phyloP scores from a whole-genome alignment of 2,797 vertebrate genomes.

The Crocidura indochinensis region DNA sequence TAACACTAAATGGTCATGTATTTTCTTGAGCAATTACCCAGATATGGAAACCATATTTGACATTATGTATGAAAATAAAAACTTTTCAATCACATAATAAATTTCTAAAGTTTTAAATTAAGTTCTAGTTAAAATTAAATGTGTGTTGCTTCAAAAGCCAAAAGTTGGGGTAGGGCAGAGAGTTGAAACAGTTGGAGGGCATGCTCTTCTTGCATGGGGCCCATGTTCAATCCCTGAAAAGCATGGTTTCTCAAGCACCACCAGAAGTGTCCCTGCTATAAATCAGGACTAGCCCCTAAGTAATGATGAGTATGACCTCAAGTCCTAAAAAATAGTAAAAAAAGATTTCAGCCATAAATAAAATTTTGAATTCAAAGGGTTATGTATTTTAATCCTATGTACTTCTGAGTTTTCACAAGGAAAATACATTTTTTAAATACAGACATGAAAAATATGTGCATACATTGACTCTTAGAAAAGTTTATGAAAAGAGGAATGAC shows the following conservation, averaged over 20 bases:
- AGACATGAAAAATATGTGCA: too few species aligned
- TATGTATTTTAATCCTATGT: neutral
- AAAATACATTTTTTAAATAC: neutral
- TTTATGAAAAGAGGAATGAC: neutral
- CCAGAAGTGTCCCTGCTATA: too few species aligned
- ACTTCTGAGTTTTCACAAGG: constrained; percentile 18
- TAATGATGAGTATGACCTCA: too few species aligned
- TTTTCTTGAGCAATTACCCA: neutral
- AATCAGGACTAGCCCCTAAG: too few species aligned
- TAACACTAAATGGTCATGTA: neutral
- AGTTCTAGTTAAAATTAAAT: constrained; percentile 24
- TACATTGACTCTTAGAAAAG: constrained; percentile 13
- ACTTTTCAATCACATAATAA: constrained; percentile 6
- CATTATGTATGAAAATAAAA: neutral
- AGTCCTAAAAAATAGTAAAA: too few species aligned
- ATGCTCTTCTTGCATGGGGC: too few species aligned
- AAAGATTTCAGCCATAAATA: too few species aligned
- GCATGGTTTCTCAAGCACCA: too few species aligned
- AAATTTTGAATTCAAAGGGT: neutral
- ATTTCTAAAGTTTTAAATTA: constrained; percentile 10
- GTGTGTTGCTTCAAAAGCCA: constrained; percentile 40
- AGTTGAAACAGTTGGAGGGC: too few species aligned
- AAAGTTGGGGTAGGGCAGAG: neutral
- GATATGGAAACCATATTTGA: neutral
- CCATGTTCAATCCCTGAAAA: too few species aligned